These are phyloP conservation scores for Philaenus spumarius DNA, from an alignment of 1,140 invertebrate species.

Conservation along the genomic window DNA sequence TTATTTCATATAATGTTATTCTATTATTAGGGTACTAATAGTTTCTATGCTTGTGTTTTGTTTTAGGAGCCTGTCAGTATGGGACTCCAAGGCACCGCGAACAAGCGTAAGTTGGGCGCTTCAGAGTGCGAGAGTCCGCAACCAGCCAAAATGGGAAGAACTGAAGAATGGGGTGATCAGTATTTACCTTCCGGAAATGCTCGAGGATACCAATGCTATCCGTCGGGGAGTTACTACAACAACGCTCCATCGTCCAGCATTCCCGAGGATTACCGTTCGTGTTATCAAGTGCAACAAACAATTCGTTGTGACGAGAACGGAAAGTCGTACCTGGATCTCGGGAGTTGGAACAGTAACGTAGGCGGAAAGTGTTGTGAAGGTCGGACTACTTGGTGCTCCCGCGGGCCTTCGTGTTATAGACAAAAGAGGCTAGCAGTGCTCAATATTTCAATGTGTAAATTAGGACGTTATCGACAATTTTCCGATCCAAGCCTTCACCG, in stretches of 20 bases:
- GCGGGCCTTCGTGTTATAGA: constrained; percentile 56
- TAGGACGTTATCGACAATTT: constrained; percentile 78
- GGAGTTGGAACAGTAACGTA: constrained; percentile 48
- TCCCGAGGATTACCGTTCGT: not conserved
- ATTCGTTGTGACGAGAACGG: constrained; percentile 83
- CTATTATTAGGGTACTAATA: no score
- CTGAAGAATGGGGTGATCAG: constrained; percentile 43
- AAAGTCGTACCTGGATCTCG: constrained; percentile 81
- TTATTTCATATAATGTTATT: no score
- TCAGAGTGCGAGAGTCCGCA: constrained; percentile 43
- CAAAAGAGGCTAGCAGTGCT: constrained; percentile 81
- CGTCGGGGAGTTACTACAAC: not conserved
- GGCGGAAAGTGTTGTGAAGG: constrained; percentile 58
- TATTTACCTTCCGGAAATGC: constrained; percentile 31
- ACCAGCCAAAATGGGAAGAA: constrained; percentile 41
- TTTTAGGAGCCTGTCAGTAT: constrained; percentile 67
- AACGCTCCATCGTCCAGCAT: not conserved
- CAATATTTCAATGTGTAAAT: constrained; percentile 88
- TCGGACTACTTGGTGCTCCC: constrained; percentile 51
- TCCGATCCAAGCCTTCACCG: constrained; percentile 84
- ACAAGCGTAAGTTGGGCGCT: constrained; percentile 57
- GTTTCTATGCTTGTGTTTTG: constrained; percentile 11
- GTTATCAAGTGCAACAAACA: constrained; percentile 56
- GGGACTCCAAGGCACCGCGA: constrained; percentile 66
- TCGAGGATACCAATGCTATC: constrained; percentile 29